Percentiles rank a stretch among this genome's conserved stretches.
phyloP scores from a whole-genome alignment of 2,888 invertebrate species.

The Drosophila lacicola region DNA sequence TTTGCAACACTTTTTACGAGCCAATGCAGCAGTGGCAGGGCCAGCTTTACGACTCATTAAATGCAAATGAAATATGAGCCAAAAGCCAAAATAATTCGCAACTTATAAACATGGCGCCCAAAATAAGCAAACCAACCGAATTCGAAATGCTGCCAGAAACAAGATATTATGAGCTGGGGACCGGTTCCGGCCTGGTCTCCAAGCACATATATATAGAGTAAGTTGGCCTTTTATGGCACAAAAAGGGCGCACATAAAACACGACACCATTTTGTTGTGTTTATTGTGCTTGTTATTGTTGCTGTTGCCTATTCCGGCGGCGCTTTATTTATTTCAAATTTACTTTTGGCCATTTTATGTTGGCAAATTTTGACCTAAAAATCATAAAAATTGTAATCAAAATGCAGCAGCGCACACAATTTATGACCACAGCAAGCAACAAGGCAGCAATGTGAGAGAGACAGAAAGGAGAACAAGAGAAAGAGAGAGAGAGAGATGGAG shows the following conservation, averaged over 20 bases:
- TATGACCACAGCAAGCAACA: constrained; percentile 55
- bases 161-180: constrained; percentile 15
- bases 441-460: constrained; percentile 26
- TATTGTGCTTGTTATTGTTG: constrained; percentile 41
- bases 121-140: constrained; percentile 36
- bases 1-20: constrained; percentile 64
- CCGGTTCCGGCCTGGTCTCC: constrained; percentile 12
- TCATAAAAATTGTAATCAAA: constrained; percentile 81
- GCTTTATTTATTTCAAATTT: constrained; percentile 78
- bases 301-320: constrained; percentile 26
- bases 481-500: not conserved
- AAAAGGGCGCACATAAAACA: constrained; percentile 69
- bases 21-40: constrained; percentile 15
- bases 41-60: constrained; percentile 59
- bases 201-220: constrained; percentile 9
- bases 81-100: constrained; percentile 66
- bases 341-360: constrained; percentile 80
- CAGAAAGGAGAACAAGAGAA: not conserved
- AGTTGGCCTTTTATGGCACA: constrained; percentile 57
- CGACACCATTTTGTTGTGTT: constrained; percentile 58
- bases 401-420: constrained; percentile 65
- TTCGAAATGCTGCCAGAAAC: constrained; percentile 27
- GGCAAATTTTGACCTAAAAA: constrained; percentile 82
- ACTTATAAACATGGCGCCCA: constrained; percentile 44
- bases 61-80: constrained; percentile 65